Evolutionary conservation across 2,888 invertebrate genomes (phyloP).

Genomic region (Trichacis sp.): DNA sequence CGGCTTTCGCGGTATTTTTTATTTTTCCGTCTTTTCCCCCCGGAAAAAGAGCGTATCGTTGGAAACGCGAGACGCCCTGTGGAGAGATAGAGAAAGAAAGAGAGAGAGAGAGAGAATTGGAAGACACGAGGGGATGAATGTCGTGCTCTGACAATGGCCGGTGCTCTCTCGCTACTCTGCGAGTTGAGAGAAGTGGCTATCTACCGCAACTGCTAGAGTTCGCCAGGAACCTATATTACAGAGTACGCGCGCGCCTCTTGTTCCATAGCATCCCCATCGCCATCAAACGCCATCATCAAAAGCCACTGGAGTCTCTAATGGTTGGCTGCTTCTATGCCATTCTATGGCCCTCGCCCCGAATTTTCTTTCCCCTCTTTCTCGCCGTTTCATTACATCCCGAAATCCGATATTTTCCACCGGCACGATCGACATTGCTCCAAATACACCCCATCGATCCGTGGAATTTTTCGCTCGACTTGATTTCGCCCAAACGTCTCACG

Average conservation of each 20-base stretch:
- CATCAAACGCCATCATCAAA: no score
- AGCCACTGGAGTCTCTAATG: conserved; percentile 49
- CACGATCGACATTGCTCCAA: neutral
- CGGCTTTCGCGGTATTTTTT: no score
- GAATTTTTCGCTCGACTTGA: no score
- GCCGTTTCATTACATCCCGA: neutral
- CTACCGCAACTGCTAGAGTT: conserved; percentile 23
- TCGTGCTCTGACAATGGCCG: conserved; percentile 56
- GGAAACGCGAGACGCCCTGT: conserved; percentile 46
- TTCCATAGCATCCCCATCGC: conserved; percentile 29
- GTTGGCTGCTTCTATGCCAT: no score
- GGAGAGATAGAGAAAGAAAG: conserved; percentile 42
- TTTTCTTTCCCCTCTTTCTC: conserved; percentile 8
- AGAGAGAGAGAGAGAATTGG: conserved; percentile 32
- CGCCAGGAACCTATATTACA: conserved; percentile 40
- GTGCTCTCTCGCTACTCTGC: conserved; percentile 45
- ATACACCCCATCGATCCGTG: no score
- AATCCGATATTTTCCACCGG: neutral
- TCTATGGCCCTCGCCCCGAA: conserved; percentile 33
- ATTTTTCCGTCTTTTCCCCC: conserved; percentile 35
- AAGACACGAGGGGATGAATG: conserved; percentile 55
- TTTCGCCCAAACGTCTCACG: no score
- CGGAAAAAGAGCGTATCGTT: conserved; percentile 5
- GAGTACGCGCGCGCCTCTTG: conserved; percentile 22
- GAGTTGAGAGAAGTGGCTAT: no score